Evolutionary conservation across 1,140 invertebrate genomes (phyloP).

Genomic region (Galendromus occidentalis): DNA sequence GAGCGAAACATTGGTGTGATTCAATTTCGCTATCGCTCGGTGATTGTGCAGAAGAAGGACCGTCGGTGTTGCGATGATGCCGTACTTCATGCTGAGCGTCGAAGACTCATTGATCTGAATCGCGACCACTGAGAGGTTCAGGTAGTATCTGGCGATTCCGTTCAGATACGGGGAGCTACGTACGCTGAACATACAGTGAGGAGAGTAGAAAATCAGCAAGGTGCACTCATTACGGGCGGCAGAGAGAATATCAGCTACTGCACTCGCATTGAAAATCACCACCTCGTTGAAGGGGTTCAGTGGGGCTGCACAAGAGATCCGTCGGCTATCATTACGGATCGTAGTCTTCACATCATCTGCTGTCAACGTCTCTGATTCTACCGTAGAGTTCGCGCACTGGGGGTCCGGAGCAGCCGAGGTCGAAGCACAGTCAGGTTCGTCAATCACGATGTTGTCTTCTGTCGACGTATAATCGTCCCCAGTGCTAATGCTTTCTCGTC

Average conservation of each 20-base stretch:
- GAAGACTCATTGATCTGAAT: conserved; percentile 15
- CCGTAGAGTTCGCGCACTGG: no score
- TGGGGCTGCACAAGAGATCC: not conserved
- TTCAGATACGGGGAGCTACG: conserved; percentile 72
- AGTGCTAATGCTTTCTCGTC: no score
- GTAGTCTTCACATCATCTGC: no score
- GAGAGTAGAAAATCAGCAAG: conserved; percentile 67
- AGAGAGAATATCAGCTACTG: not conserved
- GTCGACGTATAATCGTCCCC: no score
- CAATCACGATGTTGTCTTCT: no score
- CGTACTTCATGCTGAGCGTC: conserved; percentile 65
- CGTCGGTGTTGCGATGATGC: conserved; percentile 78
- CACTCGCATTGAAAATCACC: conserved; percentile 6
- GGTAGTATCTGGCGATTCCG: conserved; percentile 60
- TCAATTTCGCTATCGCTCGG: conserved; percentile 60
- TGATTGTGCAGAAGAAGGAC: conserved; percentile 81
- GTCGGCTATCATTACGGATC: not conserved
- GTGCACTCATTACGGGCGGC: conserved; percentile 35
- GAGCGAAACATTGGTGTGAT: conserved; percentile 57
- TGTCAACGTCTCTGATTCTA: no score
- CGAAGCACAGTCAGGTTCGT: no score
- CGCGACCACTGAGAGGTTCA: conserved; percentile 63
- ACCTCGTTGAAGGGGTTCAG: not conserved
- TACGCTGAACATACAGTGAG: conserved; percentile 69
- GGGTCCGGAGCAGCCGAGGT: no score